Evolutionary conservation across 2,113 vertebrate genomes (phyloP).

Genomic region (Ascaphus truei): DNA sequence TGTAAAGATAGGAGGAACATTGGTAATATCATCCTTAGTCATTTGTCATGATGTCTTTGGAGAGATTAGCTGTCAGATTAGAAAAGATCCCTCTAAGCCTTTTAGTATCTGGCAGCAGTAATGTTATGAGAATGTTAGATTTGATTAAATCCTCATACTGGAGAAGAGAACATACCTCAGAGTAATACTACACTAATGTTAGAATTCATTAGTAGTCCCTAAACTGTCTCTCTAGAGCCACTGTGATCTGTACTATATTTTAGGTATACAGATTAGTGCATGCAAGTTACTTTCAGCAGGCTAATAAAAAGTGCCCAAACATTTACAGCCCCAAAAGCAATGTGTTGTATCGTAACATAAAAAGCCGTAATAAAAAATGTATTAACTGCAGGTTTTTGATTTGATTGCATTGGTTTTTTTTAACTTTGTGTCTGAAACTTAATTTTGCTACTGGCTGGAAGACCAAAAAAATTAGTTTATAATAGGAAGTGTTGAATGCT

Average conservation of each 20-base stretch:
- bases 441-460: too few relatives aligned
- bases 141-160: slow-evolving; percentile 28
- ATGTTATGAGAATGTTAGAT: slow-evolving; percentile 45
- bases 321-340: too few relatives aligned
- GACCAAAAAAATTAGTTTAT: too few relatives aligned
- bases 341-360: too few relatives aligned
- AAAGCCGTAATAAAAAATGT: too few relatives aligned
- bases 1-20: slow-evolving; percentile 20
- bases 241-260: not conserved
- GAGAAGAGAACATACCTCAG: slow-evolving; percentile 22
- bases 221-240: not conserved
- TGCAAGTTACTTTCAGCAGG: not conserved
- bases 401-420: too few relatives aligned
- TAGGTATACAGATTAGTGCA: not conserved
- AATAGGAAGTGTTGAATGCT: too few relatives aligned
- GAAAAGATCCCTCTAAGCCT: slow-evolving; percentile 54
- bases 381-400: too few relatives aligned
- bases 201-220: slow-evolving; percentile 15
- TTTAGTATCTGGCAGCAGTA: slow-evolving; percentile 49
- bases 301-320: too few relatives aligned
- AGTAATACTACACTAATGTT: not conserved
- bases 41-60: slow-evolving; percentile 57
- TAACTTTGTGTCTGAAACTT: too few relatives aligned
- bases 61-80: slow-evolving; percentile 71
- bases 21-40: slow-evolving; percentile 38